Evolutionary conservation across 2,888 invertebrate species (phyloP), one percentile per base, ranked within the genome.

Genomic region (Calameuta idolon): DNA sequence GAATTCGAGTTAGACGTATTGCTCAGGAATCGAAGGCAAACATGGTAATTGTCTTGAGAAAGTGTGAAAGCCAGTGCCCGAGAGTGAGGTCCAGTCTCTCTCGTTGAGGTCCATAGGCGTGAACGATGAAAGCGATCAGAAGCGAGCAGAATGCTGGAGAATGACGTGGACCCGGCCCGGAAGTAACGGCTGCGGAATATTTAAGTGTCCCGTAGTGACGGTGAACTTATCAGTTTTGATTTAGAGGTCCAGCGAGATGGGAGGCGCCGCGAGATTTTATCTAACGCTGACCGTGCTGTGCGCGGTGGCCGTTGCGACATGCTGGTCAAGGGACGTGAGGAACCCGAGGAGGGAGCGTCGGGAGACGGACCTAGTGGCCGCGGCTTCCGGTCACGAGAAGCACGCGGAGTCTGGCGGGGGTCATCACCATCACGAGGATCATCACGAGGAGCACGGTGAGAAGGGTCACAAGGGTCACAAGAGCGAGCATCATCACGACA

Each of bases 381-480:
- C 79, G 4, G 83, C 79, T 30, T 77, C 79, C 3, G 79, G 80
- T 4, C 77, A 81, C 75, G 82, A 76, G 1, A 78, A 82, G 74
- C 81, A 83, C 55, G 79, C 76, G 3, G 82, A 78, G 76, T 78
- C 78, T 30, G 78, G 78, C 3, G 78, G 78, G 4, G 84, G 84
- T 5, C 80, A 81, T 75, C 74, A 82, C 15, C 83, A 83, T 76
- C 83, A 84, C 73, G 75, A 77, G 4, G 80, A 83, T 73, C 84
- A 84, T 76, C 84, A 84, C 76, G 73, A 76, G 35, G 75, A 71
- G 15, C 78, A 78, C 35, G 78, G 78, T 15, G 78, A 78, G 15
- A 78, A 78, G 87, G 95, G 95, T 4, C 95, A 95, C 84, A 95
- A 96, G 86, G 96, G 96, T 1, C 94, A 95, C 91, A 95, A 95